A percentile compares a stretch with the other conserved stretches of the same genome.
Evolutionary conservation across 2,888 invertebrate species (phyloP).

Genomic region (Drosophila neoperkinsi): DNA sequence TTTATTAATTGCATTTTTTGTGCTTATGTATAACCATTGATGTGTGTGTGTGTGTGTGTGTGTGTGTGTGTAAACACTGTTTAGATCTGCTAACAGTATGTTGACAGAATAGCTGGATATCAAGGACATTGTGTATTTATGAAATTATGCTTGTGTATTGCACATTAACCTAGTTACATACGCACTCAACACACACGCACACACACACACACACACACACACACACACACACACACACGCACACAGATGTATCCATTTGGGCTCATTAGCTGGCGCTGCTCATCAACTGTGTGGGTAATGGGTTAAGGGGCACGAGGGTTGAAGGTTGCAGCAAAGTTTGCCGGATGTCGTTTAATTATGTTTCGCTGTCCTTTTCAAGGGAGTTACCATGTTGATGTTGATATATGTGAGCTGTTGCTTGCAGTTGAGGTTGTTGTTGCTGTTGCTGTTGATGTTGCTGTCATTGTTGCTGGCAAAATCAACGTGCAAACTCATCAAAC

Average conservation of each 20-base stretch:
- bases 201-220: constrained; percentile 11
- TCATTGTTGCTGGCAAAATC: constrained; percentile 37
- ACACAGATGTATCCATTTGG: constrained; percentile 42
- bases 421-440: constrained; percentile 8
- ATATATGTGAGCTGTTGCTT: constrained; percentile 56
- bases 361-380: constrained; percentile 64
- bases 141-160: constrained; percentile 40
- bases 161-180: constrained; percentile 69
- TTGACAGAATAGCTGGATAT: constrained; percentile 17
- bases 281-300: constrained; percentile 20
- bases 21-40: not conserved
- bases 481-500: constrained; percentile 70
- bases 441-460: not conserved
- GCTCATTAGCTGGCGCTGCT: constrained; percentile 52
- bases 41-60: not conserved
- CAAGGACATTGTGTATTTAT: constrained; percentile 57
- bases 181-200: constrained; percentile 14
- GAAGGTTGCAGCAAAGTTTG: constrained; percentile 20
- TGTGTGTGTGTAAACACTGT: not conserved
- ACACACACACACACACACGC: constrained; percentile 13
- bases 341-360: constrained; percentile 76
- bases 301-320: not conserved
- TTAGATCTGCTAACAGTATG: constrained; percentile 14
- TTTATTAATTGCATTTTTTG: constrained; percentile 63
- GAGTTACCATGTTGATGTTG: constrained; percentile 47